These are phyloP conservation scores for Alloscopus bannaensis DNA, from an alignment of 2,888 invertebrate genomes.

Conservation along the genomic window DNA sequence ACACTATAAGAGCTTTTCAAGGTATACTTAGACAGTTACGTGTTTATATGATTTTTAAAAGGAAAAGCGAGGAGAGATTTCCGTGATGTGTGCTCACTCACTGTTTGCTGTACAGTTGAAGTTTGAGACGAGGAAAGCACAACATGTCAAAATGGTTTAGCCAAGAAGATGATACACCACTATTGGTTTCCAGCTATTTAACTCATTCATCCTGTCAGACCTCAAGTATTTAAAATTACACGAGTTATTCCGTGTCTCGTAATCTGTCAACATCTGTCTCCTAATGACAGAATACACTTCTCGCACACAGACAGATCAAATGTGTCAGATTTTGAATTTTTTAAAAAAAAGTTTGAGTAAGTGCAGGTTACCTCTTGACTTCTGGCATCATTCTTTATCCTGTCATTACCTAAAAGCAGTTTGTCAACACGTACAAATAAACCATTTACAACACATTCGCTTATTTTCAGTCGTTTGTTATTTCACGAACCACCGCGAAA, in stretches of 20 bases:
- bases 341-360: not conserved
- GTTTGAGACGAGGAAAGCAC: constrained; percentile 9
- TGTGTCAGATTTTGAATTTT: constrained; percentile 11
- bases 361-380: constrained; percentile 13
- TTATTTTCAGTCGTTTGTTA: too few relatives aligned
- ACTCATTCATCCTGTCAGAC: constrained; percentile 11
- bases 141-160: constrained; percentile 29
- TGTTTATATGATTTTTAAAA: too few relatives aligned
- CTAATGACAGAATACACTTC: constrained; percentile 37
- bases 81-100: not conserved
- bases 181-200: constrained; percentile 9
- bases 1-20: too few relatives aligned
- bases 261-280: constrained; percentile 44
- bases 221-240: constrained; percentile 14
- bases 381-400: not conserved
- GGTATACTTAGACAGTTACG: too few relatives aligned
- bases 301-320: constrained; percentile 16
- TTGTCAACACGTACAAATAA: too few relatives aligned
- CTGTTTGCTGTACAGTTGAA: not conserved
- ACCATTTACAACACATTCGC: too few relatives aligned
- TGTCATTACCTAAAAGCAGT: too few relatives aligned
- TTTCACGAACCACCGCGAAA: too few relatives aligned
- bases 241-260: constrained; percentile 4
- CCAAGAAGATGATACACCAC: constrained; percentile 11
- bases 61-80: too few relatives aligned